Percentiles rank a stretch among this genome's conserved stretches.
phyloP scores from a whole-genome alignment of 2,797 vertebrate genomes.

The Diplodus puntazzo region DNA sequence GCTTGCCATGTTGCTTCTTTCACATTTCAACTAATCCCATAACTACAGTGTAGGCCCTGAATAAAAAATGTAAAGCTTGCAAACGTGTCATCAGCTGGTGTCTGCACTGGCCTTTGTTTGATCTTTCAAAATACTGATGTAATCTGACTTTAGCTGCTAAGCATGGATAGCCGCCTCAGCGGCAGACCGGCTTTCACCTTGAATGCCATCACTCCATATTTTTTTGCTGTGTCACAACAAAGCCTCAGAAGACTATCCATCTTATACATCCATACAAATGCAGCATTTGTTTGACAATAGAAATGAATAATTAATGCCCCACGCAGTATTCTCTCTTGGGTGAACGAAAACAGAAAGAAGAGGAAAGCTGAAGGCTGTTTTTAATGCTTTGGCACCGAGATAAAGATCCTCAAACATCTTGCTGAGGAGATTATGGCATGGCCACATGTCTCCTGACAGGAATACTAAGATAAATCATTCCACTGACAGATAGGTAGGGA shows the following conservation, averaged over 20 bases:
- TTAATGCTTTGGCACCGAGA: constrained; percentile 42
- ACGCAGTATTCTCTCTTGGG: constrained; percentile 1
- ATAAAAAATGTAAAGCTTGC: neutral
- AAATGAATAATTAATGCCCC: constrained; percentile 14
- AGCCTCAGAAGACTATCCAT: constrained; percentile 38
- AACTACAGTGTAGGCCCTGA: neutral
- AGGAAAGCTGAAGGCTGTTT: constrained; percentile 24
- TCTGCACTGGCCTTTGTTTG: neutral
- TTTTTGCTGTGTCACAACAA: constrained; percentile 50
- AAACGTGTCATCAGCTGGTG: neutral
- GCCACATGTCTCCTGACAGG: constrained; percentile 48
- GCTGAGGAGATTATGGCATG: constrained; percentile 53
- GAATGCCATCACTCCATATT: constrained; percentile 20
- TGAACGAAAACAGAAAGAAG: constrained; percentile 27
- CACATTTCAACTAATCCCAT: neutral
- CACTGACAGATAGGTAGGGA: constrained; percentile 22
- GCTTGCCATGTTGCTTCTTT: neutral
- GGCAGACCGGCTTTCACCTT: constrained; percentile 22
- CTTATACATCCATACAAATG: constrained; percentile 29
- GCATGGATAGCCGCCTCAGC: neutral
- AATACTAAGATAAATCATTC: constrained; percentile 39
- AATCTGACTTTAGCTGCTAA: neutral
- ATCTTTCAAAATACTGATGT: constrained; percentile 13
- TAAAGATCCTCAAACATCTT: constrained; percentile 59
- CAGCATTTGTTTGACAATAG: constrained; percentile 46